Base-by-base conservation (phyloP, 1,140 invertebrate species). In the Phocides pigmalion region DNA sequence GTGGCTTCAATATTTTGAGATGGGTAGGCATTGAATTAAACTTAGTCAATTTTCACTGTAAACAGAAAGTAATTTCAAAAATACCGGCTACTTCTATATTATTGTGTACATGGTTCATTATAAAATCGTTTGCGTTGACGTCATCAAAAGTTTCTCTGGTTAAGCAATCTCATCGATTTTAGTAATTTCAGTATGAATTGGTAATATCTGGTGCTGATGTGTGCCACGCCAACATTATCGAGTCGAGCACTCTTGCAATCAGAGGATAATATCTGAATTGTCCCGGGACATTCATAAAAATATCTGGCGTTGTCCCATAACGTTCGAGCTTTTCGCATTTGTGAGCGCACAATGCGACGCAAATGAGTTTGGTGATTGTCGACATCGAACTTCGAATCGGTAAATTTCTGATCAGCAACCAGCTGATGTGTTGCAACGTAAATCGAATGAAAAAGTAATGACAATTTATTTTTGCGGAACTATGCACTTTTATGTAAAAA, bases 221-320 rank as follows among this genome's bases (percentile, higher is more conserved):
- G 22, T 16, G 39, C 39, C 14, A 44, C 39, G 14, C 54, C 15
- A 28, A 35, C 28, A 47, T 47, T 47, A 59, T 59, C 44, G 44
- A 47, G 28, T 59, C 42, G 39, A 59, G 41, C 28, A 59, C 56
- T 35, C 20, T 49, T 59, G 42, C 56, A 59, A 47, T 59, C 56
- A 47, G 56, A 59, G 56, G 56, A 47, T 59, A 59, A 59, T 59
- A 47, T 47, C 42, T 59, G 42, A 35, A 59, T 59, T 46, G 56
- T 37, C 28, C 25, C 22, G 28, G 28, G 28, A 59, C 42, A 35
- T 59, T 47, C 42, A 59, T 59, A 54, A 51, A 37, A 51, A 53
- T 53, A 47, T 47, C 15, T 47, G 22, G 28, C 54, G 39, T 47
- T 59, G 25, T 54, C 32, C 17, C 35, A 17, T 17, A 12, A 53